Evolutionary conservation across 1,140 invertebrate genomes (phyloP), one percentile per base, ranked within the genome.

Genomic region (Bombus superbus): DNA sequence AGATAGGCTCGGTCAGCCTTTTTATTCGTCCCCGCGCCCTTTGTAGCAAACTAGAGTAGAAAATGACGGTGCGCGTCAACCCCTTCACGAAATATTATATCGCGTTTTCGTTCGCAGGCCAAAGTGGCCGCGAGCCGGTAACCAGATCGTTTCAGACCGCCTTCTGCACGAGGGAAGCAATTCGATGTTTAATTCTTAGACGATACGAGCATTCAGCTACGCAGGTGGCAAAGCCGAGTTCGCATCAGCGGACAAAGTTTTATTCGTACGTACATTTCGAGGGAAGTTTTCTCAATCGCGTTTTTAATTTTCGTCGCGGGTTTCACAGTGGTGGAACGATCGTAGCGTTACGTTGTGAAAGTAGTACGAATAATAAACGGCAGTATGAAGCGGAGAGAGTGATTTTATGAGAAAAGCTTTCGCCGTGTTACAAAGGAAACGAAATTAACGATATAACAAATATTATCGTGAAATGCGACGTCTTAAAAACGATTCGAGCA

Each of bases 41-140:
- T 85, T 87, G 76, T 87, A 32, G n/a, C 57, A 38, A 71, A 25
- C 32, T 53, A 80, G 59, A 71, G 57, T 68, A 59, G 82, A 85
- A 85, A 81, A 85, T 71, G 83, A 75, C 71, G 66, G 72, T 64
- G 71, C 75, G 69, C 75, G 75, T 74, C 82, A 38, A 6, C 35
- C 38, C 71, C 15, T 18, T 18, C 35, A 59, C 64, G 83, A 87
- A 81, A 85, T 85, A 85, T 86, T 86, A 76, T 85, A 76, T 85
- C 35, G 64, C 42, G 72, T 75, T 80, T 64, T 74, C 62, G 53
- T 81, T 44, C 64, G 47, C 25, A 53, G 62, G 35, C 68, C 68
- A 74, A 84, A 76, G 81, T 84, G 78, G 81, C 88, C 86, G 64
- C 66, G 77, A 72, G 81, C 86, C 62, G 81, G 81, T 87, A 86